Conservation (phyloP, 1,140 invertebrate species). For the Chlorops oryzae region DNA sequence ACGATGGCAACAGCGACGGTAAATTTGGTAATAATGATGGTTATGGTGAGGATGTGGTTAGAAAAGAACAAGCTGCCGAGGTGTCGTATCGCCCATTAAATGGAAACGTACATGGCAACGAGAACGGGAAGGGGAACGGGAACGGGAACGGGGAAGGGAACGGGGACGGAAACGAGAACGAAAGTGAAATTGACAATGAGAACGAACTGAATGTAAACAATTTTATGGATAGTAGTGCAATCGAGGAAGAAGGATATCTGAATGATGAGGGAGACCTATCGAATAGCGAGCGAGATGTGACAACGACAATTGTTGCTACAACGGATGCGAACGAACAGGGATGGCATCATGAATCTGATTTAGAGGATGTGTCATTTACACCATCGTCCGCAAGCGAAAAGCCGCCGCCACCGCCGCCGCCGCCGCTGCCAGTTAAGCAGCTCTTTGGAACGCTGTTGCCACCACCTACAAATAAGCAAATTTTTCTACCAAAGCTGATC, state of each 20-base stretch:
- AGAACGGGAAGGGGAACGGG: background rate
- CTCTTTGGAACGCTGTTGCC: no score
- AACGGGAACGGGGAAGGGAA: background rate
- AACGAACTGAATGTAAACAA: no score
- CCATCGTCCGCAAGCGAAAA: background rate
- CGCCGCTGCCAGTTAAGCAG: no score
- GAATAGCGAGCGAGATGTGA: no score
- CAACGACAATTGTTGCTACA: background rate
- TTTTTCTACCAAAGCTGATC: no score
- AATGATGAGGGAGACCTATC: constrained; percentile 6
- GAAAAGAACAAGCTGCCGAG: background rate
- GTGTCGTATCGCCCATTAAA: background rate
- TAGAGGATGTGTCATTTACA: no score
- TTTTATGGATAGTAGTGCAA: background rate
- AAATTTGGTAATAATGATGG: background rate
- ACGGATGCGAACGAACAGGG: background rate
- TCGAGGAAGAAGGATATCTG: constrained; percentile 3
- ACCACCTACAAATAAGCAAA: no score
- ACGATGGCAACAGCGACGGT: background rate
- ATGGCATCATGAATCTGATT: no score
- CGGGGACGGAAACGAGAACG: background rate
- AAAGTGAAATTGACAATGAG: no score
- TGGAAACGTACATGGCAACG: background rate
- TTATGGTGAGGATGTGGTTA: background rate
- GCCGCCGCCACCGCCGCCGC: background rate